These are phyloP conservation scores for Diadophis punctatus DNA, from an alignment of 2,113 vertebrate genomes.

Conservation along the genomic window DNA sequence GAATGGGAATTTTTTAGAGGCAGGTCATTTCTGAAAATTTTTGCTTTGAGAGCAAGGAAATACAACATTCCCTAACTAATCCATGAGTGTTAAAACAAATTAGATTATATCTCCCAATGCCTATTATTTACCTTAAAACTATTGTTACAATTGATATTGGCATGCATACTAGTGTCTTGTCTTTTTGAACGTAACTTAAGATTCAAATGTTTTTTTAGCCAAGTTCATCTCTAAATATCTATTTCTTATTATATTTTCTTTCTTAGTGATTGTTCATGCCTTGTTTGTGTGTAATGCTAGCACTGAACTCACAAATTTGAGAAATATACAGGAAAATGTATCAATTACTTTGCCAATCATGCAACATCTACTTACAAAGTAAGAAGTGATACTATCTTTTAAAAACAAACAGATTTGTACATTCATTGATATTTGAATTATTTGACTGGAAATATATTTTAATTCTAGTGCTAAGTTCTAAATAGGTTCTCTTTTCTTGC, in stretches of 20 bases:
- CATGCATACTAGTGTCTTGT: background rate
- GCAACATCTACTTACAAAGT: conserved; percentile 69
- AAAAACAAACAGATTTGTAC: background rate
- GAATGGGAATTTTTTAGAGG: background rate
- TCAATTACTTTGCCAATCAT: conserved; percentile 65
- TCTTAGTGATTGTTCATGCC: conserved; percentile 69
- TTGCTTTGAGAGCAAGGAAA: background rate
- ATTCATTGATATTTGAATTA: background rate
- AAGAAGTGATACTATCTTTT: conserved; percentile 40
- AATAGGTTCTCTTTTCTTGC: background rate
- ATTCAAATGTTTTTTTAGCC: background rate
- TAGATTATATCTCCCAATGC: background rate
- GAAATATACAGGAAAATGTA: conserved; percentile 73
- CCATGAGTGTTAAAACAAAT: background rate
- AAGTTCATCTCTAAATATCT: background rate
- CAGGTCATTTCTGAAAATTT: background rate
- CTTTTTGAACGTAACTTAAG: background rate
- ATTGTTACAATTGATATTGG: background rate
- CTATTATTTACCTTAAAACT: background rate
- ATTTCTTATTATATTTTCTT: background rate
- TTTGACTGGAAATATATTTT: background rate
- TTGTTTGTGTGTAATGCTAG: conserved; percentile 75
- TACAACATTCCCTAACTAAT: background rate
- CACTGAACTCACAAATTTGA: conserved; percentile 69
- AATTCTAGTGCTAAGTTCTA: background rate